These are phyloP conservation scores for Pipistrellus kuhlii DNA, from an alignment of 2,797 vertebrate species.

Conservation along the genomic window DNA sequence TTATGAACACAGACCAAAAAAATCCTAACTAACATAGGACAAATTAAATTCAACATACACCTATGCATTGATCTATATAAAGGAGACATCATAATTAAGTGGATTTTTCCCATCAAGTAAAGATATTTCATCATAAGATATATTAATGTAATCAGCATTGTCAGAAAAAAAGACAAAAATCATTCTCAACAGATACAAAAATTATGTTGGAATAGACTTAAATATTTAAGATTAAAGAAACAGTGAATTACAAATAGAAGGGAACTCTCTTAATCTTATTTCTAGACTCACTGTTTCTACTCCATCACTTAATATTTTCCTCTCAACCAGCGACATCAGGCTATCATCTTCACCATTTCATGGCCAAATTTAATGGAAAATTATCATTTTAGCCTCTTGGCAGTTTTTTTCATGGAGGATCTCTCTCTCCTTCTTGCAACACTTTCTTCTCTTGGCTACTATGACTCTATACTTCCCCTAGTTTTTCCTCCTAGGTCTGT, in stretches of 20 bases:
- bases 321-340: not conserved
- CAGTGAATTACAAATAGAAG: constrained; percentile 2
- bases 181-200: not conserved
- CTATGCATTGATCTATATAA: not conserved
- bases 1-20: constrained; percentile 8
- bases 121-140: not conserved
- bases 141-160: not conserved
- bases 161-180: constrained; percentile 30
- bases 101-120: constrained; percentile 1
- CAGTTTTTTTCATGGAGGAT: not conserved
- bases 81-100: not conserved
- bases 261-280: constrained; percentile 29
- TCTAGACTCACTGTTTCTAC: constrained; percentile 5
- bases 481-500: not conserved
- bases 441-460: not conserved
- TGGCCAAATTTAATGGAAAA: constrained; percentile 14
- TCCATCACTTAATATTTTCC: constrained; percentile 45
- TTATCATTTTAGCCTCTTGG: not conserved
- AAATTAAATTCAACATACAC: not conserved
- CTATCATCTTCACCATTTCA: not conserved
- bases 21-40: not conserved
- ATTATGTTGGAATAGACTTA: not conserved
- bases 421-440: not conserved
- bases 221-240: not conserved
- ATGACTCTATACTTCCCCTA: fast-evolving